A percentile compares a stretch with the other conserved stretches of the same genome.
Evolutionary conservation across 23 tunicate genomes (phyloP).

Genomic region (Ascidia mentula): DNA sequence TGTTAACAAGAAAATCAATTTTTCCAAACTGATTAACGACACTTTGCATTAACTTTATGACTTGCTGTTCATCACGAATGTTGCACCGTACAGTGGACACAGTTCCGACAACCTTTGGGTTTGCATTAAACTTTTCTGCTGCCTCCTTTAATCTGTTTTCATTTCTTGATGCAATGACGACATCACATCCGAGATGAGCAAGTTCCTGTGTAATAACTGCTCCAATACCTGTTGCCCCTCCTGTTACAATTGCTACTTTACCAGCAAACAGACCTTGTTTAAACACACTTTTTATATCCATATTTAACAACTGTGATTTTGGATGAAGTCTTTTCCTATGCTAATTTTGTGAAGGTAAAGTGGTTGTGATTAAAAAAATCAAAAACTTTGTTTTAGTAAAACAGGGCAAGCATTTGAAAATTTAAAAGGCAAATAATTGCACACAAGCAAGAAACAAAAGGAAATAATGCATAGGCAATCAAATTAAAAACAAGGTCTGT

Average conservation of each 20-base stretch:
- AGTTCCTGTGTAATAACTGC: conserved; percentile 78
- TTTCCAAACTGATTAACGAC: conserved; percentile 73
- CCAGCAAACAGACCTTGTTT: conserved; percentile 48
- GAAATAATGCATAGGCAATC: no score
- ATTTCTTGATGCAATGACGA: conserved; percentile 88
- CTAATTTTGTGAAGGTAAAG: no score
- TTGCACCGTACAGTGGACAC: conserved; percentile 68
- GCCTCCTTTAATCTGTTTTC: conserved; percentile 48
- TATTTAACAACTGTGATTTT: background rate
- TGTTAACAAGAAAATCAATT: conserved; percentile 85
- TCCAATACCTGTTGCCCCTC: conserved; percentile 98
- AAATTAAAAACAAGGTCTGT: no score
- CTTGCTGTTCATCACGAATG: conserved; percentile 78
- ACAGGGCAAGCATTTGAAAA: no score
- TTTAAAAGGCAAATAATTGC: no score
- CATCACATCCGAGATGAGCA: conserved; percentile 85
- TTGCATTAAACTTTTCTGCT: conserved; percentile 45
- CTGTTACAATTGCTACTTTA: conserved; percentile 94
- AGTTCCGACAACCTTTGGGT: conserved; percentile 36
- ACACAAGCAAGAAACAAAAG: no score
- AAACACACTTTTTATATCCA: conserved; percentile 58
- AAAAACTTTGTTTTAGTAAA: no score
- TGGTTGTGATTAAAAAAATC: no score
- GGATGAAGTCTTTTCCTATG: background rate
- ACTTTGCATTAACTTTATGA: conserved; percentile 35